phyloP scores from a whole-genome alignment of 2,113 vertebrate genomes.

The Columba livia region DNA sequence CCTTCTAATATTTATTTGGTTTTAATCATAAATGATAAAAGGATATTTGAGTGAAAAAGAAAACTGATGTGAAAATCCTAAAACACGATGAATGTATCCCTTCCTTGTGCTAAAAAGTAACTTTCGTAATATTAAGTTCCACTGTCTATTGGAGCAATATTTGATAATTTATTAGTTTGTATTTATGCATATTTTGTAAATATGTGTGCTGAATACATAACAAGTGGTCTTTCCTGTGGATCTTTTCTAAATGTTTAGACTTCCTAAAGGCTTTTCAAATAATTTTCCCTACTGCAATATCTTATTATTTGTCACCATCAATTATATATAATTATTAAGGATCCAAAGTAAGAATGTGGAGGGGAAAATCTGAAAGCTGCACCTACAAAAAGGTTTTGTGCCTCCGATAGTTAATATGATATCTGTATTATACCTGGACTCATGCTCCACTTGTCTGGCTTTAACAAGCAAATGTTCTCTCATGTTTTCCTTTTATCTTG shows the following conservation, averaged over 20 bases:
- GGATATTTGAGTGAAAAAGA: neutral
- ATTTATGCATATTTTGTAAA: neutral
- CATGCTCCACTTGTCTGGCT: neutral
- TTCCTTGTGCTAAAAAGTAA: neutral
- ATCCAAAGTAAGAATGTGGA: neutral
- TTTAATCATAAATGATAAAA: neutral
- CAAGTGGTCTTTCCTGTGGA: rapidly evolving
- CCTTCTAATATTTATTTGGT: neutral
- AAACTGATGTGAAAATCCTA: neutral
- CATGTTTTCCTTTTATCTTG: conserved; percentile 5
- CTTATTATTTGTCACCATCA: no score
- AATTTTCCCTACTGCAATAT: neutral
- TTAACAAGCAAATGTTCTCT: conserved; percentile 19
- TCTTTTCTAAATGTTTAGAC: neutral
- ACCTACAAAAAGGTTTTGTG: neutral
- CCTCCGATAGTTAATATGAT: neutral
- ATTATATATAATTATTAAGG: neutral
- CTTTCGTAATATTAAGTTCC: neutral
- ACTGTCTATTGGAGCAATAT: neutral
- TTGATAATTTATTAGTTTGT: neutral
- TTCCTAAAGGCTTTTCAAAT: neutral
- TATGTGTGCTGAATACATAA: rapidly evolving
- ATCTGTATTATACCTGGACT: neutral
- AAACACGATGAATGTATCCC: neutral
- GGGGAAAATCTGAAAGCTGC: neutral